phyloP scores from a whole-genome alignment of 2,797 vertebrate species.

The Syngnathus rostellatus region DNA sequence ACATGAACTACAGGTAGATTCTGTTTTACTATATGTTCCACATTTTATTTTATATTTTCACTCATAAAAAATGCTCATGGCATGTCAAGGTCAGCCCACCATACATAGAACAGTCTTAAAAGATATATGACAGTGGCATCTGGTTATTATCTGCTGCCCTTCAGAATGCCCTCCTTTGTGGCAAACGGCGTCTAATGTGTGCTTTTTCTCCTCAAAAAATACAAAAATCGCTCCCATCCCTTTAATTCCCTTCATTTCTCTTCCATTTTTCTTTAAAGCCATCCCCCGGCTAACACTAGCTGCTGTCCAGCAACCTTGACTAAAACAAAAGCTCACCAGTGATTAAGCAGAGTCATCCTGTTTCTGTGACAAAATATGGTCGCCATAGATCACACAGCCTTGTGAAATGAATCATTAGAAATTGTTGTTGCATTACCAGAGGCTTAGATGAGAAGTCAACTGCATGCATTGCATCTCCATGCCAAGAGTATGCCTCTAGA shows the following conservation, averaged over 20 bases:
- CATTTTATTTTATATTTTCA: background rate
- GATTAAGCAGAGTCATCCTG: slow-evolving; percentile 50
- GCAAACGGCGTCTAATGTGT: slow-evolving; percentile 9
- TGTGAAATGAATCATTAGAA: slow-evolving; percentile 39
- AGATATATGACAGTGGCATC: slow-evolving; percentile 26
- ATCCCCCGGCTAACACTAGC: background rate
- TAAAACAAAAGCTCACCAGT: slow-evolving; percentile 26
- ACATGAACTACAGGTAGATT: background rate
- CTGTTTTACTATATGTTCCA: background rate
- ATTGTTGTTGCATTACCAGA: slow-evolving; percentile 34
- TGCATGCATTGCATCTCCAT: slow-evolving; percentile 9
- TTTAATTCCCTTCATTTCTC: background rate
- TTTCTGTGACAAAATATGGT: slow-evolving; percentile 42
- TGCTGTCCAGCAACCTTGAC: slow-evolving; percentile 19
- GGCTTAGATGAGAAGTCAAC: slow-evolving; percentile 22
- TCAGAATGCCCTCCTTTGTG: slow-evolving; percentile 26
- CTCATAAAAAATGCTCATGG: slow-evolving; percentile 2
- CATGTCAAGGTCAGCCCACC: slow-evolving; percentile 37
- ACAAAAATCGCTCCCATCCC: background rate
- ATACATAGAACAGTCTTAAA: slow-evolving; percentile 31
- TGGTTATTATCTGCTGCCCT: slow-evolving; percentile 28
- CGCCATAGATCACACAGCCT: slow-evolving; percentile 35
- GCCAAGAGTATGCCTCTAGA: slow-evolving; percentile 23
- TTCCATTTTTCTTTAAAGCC: background rate
- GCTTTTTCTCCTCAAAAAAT: slow-evolving; percentile 21